phyloP scores from a whole-genome alignment of 2,888 invertebrate genomes.

The Electrophaes corylata region DNA sequence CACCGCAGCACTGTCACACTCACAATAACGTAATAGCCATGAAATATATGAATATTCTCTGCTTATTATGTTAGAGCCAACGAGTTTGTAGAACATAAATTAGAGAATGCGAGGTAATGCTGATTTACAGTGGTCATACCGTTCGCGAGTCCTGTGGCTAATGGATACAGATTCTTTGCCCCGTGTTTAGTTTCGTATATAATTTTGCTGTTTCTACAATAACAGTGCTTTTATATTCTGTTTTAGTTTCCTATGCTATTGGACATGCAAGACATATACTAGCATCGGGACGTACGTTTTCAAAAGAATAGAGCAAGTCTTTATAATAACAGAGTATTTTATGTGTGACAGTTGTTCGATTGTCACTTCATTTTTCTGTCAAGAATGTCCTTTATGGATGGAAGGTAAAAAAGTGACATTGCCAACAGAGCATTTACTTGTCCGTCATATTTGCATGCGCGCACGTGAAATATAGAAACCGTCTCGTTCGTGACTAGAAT shows the following conservation, averaged over 20 bases:
- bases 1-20: constrained; percentile 44
- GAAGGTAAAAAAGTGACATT: constrained; percentile 58
- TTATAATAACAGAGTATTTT: background rate
- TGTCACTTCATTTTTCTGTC: constrained; percentile 9
- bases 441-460: constrained; percentile 56
- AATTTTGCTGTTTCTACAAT: constrained; percentile 7
- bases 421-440: constrained; percentile 44
- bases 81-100: constrained; percentile 45
- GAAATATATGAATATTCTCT: constrained; percentile 56
- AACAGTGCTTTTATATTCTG: background rate
- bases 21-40: constrained; percentile 46
- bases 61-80: constrained; percentile 33
- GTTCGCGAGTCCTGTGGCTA: constrained; percentile 25
- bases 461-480: constrained; percentile 49
- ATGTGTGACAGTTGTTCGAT: background rate
- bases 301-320: background rate
- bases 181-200: constrained; percentile 11
- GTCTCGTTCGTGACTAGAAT: constrained; percentile 48
- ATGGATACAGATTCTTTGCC: constrained; percentile 18
- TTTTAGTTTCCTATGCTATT: background rate
- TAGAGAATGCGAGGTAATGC: constrained; percentile 42
- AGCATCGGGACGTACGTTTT: background rate
- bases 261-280: no score
- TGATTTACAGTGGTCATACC: constrained; percentile 35
- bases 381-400: constrained; percentile 39